Conservation (phyloP, 2,888 invertebrate species). For the Tillus elongatus region DNA sequence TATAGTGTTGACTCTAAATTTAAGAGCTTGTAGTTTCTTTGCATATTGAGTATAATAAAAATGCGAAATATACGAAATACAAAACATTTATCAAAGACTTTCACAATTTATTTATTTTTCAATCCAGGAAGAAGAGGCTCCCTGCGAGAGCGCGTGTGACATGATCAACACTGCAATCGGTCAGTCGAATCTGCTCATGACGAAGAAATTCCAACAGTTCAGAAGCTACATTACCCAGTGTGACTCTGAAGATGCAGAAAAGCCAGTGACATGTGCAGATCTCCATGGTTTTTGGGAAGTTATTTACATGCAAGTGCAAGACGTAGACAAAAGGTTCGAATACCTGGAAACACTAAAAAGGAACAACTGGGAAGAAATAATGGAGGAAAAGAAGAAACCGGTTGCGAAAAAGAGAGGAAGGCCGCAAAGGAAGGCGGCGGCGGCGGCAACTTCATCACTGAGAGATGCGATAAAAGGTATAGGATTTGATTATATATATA, state of each 20-base stretch:
- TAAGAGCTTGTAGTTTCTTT: no score
- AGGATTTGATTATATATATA: no score
- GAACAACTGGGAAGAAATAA: constrained; percentile 48
- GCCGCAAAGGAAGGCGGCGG: neutral
- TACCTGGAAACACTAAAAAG: constrained; percentile 42
- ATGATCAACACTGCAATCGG: constrained; percentile 64
- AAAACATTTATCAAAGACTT: no score
- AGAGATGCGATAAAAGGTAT: neutral
- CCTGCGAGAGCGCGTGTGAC: constrained; percentile 49
- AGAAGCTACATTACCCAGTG: constrained; percentile 47
- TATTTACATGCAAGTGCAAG: constrained; percentile 66
- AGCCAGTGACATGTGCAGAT: constrained; percentile 56
- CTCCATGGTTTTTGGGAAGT: constrained; percentile 85
- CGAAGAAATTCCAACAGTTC: constrained; percentile 73
- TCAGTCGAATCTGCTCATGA: constrained; percentile 65
- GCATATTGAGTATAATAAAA: constrained; percentile 4
- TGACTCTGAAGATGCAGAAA: constrained; percentile 36
- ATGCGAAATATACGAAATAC: no score
- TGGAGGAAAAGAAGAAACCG: constrained; percentile 24
- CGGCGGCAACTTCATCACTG: neutral
- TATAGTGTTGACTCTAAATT: no score
- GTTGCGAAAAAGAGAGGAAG: neutral
- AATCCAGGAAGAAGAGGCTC: constrained; percentile 21
- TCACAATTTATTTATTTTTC: no score
- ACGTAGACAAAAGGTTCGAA: constrained; percentile 54